Evolutionary conservation across 2,888 invertebrate species (phyloP).

Genomic region (Scelioninae gen. 2): DNA sequence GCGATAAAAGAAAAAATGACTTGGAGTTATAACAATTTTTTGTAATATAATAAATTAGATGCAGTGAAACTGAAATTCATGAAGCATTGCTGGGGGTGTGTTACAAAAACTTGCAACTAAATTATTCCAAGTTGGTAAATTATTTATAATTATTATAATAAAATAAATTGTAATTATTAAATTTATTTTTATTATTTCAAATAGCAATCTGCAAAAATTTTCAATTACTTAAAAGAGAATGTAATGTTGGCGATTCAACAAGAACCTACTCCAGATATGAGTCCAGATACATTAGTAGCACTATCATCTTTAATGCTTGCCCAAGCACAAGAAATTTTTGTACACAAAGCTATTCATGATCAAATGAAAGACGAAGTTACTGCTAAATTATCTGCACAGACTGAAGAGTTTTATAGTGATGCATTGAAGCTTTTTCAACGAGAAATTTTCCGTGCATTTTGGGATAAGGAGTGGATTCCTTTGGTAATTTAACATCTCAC

Average conservation of each 20-base stretch:
- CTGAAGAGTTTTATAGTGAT: constrained; percentile 95
- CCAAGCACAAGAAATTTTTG: constrained; percentile 98
- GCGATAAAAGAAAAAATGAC: too few relatives aligned
- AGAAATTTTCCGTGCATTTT: constrained; percentile 87
- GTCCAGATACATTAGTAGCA: constrained; percentile 92
- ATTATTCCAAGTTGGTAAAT: constrained; percentile 84
- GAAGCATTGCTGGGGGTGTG: too few relatives aligned
- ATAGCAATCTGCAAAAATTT: constrained; percentile 93
- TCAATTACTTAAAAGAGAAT: constrained; percentile 87
- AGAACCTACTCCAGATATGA: constrained; percentile 96
- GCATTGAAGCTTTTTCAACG: constrained; percentile 90
- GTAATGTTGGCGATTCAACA: constrained; percentile 90
- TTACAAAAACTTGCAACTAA: constrained; percentile 94
- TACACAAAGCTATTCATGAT: constrained; percentile 93
- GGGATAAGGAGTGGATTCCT: constrained; percentile 93
- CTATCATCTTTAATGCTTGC: constrained; percentile 94
- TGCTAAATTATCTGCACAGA: constrained; percentile 93
- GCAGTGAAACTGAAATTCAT: too few relatives aligned
- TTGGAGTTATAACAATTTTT: too few relatives aligned
- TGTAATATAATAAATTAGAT: too few relatives aligned
- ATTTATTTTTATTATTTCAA: background rate
- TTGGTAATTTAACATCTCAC: constrained; percentile 79
- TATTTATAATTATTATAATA: constrained; percentile 14
- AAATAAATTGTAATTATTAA: constrained; percentile 7
- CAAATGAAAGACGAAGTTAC: constrained; percentile 96